A percentile compares a stretch with the other conserved stretches of the same genome.
Evolutionary conservation across 2,797 vertebrate species (phyloP).

Genomic region (Sebastes wilsoni): DNA sequence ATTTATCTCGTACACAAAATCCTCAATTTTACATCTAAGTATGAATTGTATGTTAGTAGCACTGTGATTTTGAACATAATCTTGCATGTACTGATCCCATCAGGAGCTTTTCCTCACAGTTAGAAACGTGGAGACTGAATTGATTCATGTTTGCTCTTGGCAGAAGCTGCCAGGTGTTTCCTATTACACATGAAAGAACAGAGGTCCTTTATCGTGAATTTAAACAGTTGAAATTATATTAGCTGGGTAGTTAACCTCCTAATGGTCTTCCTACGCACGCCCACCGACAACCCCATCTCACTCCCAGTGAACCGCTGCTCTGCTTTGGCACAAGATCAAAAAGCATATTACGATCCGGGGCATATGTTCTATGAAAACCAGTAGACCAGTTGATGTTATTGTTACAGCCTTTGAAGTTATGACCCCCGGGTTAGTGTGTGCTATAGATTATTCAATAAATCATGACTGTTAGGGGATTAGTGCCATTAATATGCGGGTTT

Average conservation of each 20-base stretch:
- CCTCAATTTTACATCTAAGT: not conserved
- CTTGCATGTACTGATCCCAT: not conserved
- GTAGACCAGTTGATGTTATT: slow-evolving; percentile 45
- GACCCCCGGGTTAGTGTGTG: slow-evolving; percentile 38
- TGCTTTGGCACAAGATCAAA: slow-evolving; percentile 57
- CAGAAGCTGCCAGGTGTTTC: slow-evolving; percentile 60
- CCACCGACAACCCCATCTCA: slow-evolving; percentile 1
- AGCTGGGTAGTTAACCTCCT: slow-evolving; percentile 52
- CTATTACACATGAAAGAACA: slow-evolving; percentile 54
- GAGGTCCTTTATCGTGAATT: slow-evolving; percentile 50
- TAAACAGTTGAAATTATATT: slow-evolving; percentile 52
- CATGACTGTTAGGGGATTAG: slow-evolving; percentile 21
- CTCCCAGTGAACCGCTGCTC: slow-evolving; percentile 3
- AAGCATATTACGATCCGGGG: slow-evolving; percentile 14
- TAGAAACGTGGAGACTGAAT: slow-evolving; percentile 55
- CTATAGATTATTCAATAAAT: slow-evolving; percentile 51
- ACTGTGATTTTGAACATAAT: not conserved
- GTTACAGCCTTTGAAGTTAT: slow-evolving; percentile 57
- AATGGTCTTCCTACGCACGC: slow-evolving; percentile 29
- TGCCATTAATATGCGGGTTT: slow-evolving; percentile 28
- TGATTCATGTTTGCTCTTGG: slow-evolving; percentile 65
- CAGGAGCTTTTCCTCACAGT: not conserved
- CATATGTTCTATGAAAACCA: slow-evolving; percentile 49
- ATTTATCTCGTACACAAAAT: not conserved
- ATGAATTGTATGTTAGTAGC: not conserved